Percentiles rank a stretch among this genome's conserved stretches.
phyloP scores from a whole-genome alignment of 2,797 vertebrate genomes.

The Catharus ustulatus region DNA sequence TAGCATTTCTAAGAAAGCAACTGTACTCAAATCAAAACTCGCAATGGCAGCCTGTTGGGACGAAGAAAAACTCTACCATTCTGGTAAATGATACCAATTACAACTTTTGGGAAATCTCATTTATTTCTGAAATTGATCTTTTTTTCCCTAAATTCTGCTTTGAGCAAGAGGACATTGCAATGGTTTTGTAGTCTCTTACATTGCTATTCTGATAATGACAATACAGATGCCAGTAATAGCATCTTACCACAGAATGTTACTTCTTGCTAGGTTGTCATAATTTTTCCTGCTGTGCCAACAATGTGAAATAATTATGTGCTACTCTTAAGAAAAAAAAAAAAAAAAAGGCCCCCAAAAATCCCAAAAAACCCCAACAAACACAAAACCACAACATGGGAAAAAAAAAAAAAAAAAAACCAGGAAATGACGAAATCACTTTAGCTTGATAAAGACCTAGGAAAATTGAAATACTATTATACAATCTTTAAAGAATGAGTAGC shows the following conservation, averaged over 20 bases:
- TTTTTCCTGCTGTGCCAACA: neutral
- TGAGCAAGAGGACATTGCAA: neutral
- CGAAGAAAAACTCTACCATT: neutral
- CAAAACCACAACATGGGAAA: neutral
- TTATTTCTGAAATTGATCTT: neutral
- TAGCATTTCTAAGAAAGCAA: neutral
- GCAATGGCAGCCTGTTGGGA: neutral
- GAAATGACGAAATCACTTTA: neutral
- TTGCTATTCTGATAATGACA: neutral
- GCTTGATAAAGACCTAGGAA: neutral
- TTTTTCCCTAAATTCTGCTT: neutral
- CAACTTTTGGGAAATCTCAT: neutral
- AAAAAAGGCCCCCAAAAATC: too few relatives aligned
- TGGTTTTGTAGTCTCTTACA: neutral
- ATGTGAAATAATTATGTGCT: neutral
- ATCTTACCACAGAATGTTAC: constrained; percentile 27
- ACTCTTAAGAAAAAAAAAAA: neutral
- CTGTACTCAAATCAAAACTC: neutral
- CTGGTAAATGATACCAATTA: neutral
- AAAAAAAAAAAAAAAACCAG: neutral
- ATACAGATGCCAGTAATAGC: constrained; percentile 1
- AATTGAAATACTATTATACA: neutral
- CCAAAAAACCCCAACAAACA: too few relatives aligned
- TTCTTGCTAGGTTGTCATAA: neutral
- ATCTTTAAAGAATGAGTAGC: neutral